These are phyloP conservation scores for Hyphantria cunea DNA, from an alignment of 1,140 invertebrate genomes.

Conservation along the genomic window DNA sequence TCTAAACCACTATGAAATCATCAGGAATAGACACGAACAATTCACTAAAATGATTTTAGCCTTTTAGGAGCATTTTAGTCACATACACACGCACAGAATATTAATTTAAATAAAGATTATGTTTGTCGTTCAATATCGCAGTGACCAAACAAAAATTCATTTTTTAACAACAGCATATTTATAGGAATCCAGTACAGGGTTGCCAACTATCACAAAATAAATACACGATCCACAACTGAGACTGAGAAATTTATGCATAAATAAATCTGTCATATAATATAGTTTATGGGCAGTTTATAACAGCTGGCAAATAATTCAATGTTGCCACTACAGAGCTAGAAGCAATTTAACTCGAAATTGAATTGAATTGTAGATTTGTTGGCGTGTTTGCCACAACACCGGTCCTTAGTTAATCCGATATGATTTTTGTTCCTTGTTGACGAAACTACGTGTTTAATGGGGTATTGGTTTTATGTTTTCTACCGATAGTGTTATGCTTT, in stretches of 20 bases:
- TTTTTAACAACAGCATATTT: not conserved
- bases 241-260: constrained; percentile 41
- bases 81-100: no score
- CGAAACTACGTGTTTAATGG: constrained; percentile 6
- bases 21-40: no score
- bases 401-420: constrained; percentile 25
- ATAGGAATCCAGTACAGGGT: constrained; percentile 1
- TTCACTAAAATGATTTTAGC: no score
- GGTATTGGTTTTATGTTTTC: constrained; percentile 1
- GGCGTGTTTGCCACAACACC: constrained; percentile 34
- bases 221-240: constrained; percentile 18
- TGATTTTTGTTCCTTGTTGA: constrained; percentile 23
- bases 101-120: no score
- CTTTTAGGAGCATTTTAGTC: no score
- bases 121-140: no score
- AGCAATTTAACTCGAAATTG: constrained; percentile 55
- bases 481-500: not conserved
- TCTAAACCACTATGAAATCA: no score
- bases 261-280: constrained; percentile 46
- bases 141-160: no score
- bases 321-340: constrained; percentile 46
- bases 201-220: constrained; percentile 15
- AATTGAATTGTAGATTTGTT: constrained; percentile 52
- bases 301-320: constrained; percentile 54
- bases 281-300: constrained; percentile 47